Evolutionary conservation across 2,113 vertebrate species (phyloP).

Genomic region (Lipophrys pholis): DNA sequence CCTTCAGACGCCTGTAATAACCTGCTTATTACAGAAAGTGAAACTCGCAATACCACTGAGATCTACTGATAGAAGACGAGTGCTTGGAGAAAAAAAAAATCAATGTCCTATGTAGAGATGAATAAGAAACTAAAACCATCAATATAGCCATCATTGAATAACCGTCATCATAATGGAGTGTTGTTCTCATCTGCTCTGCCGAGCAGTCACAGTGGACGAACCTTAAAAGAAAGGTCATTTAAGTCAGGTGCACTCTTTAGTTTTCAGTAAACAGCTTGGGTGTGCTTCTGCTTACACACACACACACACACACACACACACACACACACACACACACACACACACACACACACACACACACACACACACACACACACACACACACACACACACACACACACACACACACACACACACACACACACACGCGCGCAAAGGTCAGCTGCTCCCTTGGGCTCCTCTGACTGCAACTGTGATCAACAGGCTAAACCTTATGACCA

Average conservation of each 20-base stretch:
- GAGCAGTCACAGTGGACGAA: conserved; percentile 2
- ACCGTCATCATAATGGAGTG: too few relatives aligned
- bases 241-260: conserved; percentile 55
- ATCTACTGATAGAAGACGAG: too few relatives aligned
- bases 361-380: conserved; percentile 13
- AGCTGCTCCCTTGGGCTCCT: conserved; percentile 58
- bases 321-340: conserved; percentile 13
- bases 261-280: conserved; percentile 52
- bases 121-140: too few relatives aligned
- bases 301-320: conserved; percentile 17
- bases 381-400: neutral
- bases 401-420: conserved; percentile 9
- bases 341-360: neutral
- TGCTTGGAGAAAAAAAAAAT: too few relatives aligned
- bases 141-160: too few relatives aligned
- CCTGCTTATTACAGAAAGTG: too few relatives aligned
- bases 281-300: too few relatives aligned
- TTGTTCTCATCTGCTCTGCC: too few relatives aligned
- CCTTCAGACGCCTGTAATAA: too few relatives aligned
- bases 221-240: conserved; percentile 72
- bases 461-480: conserved; percentile 68
- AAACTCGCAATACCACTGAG: too few relatives aligned
- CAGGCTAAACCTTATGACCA: conserved; percentile 43
- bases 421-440: conserved; percentile 63
- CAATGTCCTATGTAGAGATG: too few relatives aligned